Conservation (phyloP, 2,888 invertebrate genomes). For the Temnothorax unifasciatus region DNA sequence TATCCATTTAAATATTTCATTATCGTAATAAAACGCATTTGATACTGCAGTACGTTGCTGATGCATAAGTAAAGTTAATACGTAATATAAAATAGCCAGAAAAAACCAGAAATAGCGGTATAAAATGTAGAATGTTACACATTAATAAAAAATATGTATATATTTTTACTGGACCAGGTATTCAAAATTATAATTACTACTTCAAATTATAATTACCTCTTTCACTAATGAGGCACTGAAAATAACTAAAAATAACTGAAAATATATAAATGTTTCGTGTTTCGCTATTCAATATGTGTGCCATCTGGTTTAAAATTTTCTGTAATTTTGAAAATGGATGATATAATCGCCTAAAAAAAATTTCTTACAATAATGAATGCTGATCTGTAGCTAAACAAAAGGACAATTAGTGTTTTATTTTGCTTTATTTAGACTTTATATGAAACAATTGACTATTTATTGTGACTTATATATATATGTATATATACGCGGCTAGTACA, state of each 20-base stretch:
- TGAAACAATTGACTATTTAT: slow-evolving; percentile 85
- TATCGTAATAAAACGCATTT: background rate
- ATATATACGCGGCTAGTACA: slow-evolving; percentile 80
- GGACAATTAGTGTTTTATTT: slow-evolving; percentile 69
- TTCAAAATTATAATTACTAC: background rate
- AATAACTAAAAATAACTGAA: background rate
- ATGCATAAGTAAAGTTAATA: background rate
- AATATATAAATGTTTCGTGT: background rate
- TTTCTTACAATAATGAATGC: background rate
- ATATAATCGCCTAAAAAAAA: background rate
- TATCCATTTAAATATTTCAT: background rate
- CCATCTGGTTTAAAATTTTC: background rate
- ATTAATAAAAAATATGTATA: slow-evolving; percentile 6
- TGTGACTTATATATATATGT: slow-evolving; percentile 81
- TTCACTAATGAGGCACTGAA: background rate
- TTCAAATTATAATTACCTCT: background rate
- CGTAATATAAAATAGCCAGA: background rate
- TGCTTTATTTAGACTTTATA: slow-evolving; percentile 80
- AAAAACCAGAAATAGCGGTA: background rate
- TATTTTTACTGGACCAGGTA: background rate
- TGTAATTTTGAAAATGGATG: background rate
- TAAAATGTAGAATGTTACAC: background rate
- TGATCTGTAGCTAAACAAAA: slow-evolving; percentile 10
- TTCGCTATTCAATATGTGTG: background rate
- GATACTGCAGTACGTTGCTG: background rate